Base-by-base conservation (phyloP, 2,113 vertebrate species). In the Brienomyrus brachyistius region DNA sequence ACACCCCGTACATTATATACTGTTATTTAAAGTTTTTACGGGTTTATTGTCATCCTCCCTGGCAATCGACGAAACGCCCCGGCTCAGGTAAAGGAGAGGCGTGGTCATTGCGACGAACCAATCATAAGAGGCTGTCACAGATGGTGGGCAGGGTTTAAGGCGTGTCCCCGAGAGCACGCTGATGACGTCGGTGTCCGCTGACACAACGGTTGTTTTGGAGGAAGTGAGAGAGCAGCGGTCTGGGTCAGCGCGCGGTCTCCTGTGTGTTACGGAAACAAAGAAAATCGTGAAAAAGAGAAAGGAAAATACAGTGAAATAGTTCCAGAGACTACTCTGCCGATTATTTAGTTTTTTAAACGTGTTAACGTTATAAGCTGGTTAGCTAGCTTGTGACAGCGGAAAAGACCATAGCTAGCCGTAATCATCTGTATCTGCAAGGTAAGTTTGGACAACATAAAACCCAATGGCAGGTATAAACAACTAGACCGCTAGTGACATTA, bases 121-220 rank as follows among this genome's bases (percentile, higher is more conserved):
- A 89, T 56, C 48, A n/a, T 31, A 15, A 31, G 23, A 15, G 74
- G 35, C 0, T 19, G 31, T 15, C 66, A 27, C 88, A 56, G 47
- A 54, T 8, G 2, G 31, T 52, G 74, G 88, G 88, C 88, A 15
- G 74, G 50, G 74, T 15, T 82, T 89, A 82, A 9, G 74, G 70
- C 77, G 70, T 82, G 88, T 56, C 11, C 54, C 52, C 8, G 4
- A 35, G 13, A 54, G 88, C 88, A 62, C 50, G 66, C 70, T 51
- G 70, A 89, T 89, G 88, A 89, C 70, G 74, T 89, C 35, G 66
- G 45, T n/a, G 88, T 45, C 48, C 74, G 74, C 88, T 82, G 88
- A 83, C 88, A 89, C 74, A 9, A 51, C 70, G 74, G 51, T 89
- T 89, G 88, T 89, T 89, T 89, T 89, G 88, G 88, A 89, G 88